phyloP scores from a whole-genome alignment of 2,797 vertebrate genomes.

The Protosalanx chinensis region DNA sequence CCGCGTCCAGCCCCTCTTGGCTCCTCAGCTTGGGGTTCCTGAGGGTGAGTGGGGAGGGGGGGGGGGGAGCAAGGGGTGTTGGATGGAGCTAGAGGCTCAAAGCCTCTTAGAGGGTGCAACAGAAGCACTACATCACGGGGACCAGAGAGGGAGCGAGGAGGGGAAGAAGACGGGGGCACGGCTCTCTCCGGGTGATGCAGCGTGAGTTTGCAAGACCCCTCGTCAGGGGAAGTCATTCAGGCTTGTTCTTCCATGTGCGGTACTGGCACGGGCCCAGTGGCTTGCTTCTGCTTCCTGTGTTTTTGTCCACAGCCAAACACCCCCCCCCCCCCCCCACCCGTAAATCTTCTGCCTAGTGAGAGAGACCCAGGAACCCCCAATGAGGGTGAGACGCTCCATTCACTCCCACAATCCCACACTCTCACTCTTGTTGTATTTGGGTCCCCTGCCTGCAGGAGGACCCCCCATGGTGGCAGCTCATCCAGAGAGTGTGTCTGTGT shows the following conservation, averaged over 20 bases:
- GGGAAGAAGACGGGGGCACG: background rate
- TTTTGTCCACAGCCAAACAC: conserved; percentile 21
- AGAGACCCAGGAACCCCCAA: conserved; percentile 23
- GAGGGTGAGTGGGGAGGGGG: conserved; percentile 1
- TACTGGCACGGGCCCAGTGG: conserved; percentile 12
- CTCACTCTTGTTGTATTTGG: conserved; percentile 29
- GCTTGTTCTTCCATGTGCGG: background rate
- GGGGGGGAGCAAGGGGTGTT: background rate
- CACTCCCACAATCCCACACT: conserved; percentile 40
- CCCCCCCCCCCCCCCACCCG: conserved; percentile 19
- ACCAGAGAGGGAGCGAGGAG: background rate
- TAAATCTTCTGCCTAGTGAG: conserved; percentile 27
- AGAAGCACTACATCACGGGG: background rate
- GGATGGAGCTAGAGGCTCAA: background rate
- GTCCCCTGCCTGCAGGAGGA: conserved; percentile 24
- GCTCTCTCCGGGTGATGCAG: background rate
- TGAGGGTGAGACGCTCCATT: conserved; percentile 20
- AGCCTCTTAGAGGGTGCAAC: background rate
- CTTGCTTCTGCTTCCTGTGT: conserved; percentile 34
- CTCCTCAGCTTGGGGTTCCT: background rate
- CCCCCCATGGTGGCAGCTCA: conserved; percentile 49
- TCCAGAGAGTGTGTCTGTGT: conserved; percentile 22
- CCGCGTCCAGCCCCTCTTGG: background rate
- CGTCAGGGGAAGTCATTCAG: conserved; percentile 21
- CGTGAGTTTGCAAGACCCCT: background rate